Conservation (phyloP, 2,888 invertebrate species). For the Girardia tigrina region DNA sequence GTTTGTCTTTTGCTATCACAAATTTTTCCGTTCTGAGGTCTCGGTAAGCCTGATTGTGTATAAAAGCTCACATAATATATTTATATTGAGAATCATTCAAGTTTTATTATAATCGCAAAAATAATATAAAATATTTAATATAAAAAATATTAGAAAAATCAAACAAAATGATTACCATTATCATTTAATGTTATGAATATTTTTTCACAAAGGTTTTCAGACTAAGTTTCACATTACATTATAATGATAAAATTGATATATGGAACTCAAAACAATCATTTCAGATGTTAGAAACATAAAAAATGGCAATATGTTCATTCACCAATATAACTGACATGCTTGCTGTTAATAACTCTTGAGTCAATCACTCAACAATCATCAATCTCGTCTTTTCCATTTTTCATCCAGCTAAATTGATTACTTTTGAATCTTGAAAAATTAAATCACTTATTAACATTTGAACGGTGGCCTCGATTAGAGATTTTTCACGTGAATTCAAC, state of each 20-base stretch:
- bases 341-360: neutral
- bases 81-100: neutral
- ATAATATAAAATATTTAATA: neutral
- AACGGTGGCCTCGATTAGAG: no score
- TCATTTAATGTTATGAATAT: no score
- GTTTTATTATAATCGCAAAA: neutral
- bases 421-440: no score
- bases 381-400: neutral
- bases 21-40: constrained; percentile 11
- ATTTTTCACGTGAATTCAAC: no score
- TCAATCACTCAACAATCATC: neutral
- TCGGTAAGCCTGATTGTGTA: neutral
- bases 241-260: no score
- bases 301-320: neutral
- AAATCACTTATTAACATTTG: no score
- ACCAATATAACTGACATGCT: neutral
- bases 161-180: no score
- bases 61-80: neutral
- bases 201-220: no score
- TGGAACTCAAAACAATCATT: neutral
- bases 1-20: constrained; percentile 8
- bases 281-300: neutral
- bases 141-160: neutral
- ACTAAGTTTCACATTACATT: no score
- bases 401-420: no score